Base-by-base conservation (phyloP, 1,140 invertebrate species). In the Pogonus chalceus region DNA sequence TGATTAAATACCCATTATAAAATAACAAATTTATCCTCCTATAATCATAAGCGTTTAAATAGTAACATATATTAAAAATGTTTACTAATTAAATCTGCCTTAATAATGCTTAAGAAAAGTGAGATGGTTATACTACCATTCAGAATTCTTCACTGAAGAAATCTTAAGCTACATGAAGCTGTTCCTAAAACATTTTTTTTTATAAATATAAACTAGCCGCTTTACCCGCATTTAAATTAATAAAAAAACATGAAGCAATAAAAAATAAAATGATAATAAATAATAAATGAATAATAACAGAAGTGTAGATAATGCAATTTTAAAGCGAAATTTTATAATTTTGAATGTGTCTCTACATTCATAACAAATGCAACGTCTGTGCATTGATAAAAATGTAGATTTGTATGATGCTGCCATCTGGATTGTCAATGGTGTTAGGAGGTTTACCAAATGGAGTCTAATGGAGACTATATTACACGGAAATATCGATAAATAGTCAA, bases 361-460 rank as follows among this genome's bases (percentile, higher is more conserved):
- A 23, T 20, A 3, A 10, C 12, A 22, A 22, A 46, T 46, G 47
- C 10, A 12, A 23, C 20, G 20, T 10, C 16, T 22, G 21, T 12
- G 12, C n/a, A 18, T 18, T 31, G 14, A 43, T 20, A 37, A 37
- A 37, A 18, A 46, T 51, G 31, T 31, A 49, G 10, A 20, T 54
- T 35, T 26, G 39, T 56, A 59, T 52, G 52, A 69, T 76, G 72
- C 68, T 72, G 79, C 79, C 78, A 78, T 74, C 80, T 81, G 72
- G 74, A 76, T 77, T 81, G 79, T 81, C 79, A 81, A 80, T 81
- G 76, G 80, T 80, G 79, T 79, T 79, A 67, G 69, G 68, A 49
- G 54, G 68, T 67, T 70, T 71, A 69, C 69, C 68, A 70, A 72
- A 72, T 72, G 70, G 70, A 72, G 70, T 70, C 67, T 70, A 69